A percentile compares a stretch with the other conserved stretches of the same genome.
Evolutionary conservation across 2,113 vertebrate genomes (phyloP).

Genomic region (Scomber colias): DNA sequence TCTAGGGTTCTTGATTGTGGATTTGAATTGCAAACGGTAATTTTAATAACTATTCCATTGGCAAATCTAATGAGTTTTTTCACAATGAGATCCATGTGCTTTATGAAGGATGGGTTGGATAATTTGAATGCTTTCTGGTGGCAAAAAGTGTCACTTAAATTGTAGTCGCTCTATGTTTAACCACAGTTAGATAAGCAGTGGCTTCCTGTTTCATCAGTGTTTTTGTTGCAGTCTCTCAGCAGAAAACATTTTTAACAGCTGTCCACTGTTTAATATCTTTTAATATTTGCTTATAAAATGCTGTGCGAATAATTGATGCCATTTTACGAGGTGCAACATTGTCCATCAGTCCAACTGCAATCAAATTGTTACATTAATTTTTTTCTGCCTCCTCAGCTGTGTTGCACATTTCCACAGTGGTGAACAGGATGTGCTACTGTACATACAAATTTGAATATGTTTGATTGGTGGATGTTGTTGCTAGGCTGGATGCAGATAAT

Average conservation of each 20-base stretch:
- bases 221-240: background rate
- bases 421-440: conserved; percentile 16
- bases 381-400: conserved; percentile 28
- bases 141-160: background rate
- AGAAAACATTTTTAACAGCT: conserved; percentile 26
- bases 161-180: background rate
- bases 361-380: conserved; percentile 19
- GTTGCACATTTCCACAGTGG: background rate
- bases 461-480: conserved; percentile 46
- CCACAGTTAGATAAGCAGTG: background rate
- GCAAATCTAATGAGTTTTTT: conserved; percentile 47
- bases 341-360: conserved; percentile 41
- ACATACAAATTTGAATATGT: conserved; percentile 30
- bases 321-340: conserved; percentile 3
- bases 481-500: conserved; percentile 41
- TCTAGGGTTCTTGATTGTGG: conserved; percentile 55
- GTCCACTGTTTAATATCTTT: conserved; percentile 14
- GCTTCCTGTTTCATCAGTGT: background rate
- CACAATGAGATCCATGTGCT: too few relatives aligned
- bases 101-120: too few relatives aligned
- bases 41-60: conserved; percentile 58
- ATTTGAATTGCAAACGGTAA: conserved; percentile 74
- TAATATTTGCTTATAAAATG: conserved; percentile 35
- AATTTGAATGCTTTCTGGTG: too few relatives aligned
- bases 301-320: conserved; percentile 8